Base-by-base conservation (phyloP, 2,797 vertebrate genomes). In the Hephaestus fuliginosus region DNA sequence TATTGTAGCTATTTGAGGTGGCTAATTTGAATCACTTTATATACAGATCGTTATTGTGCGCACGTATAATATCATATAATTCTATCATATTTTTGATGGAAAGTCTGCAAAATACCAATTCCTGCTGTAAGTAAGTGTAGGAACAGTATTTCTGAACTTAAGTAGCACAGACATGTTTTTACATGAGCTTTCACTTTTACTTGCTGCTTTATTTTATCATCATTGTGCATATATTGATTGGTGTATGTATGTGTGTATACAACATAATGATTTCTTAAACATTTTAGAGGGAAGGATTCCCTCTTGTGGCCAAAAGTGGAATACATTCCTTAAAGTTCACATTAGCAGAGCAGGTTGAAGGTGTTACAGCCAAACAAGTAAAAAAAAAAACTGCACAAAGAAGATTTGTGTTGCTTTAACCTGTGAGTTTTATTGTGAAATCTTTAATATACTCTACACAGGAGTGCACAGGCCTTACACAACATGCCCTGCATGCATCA, bases 401-500 rank as follows among this genome's bases (percentile, higher is more conserved):
- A 28, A 30, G n/a, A 64, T n/a, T 51, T 10, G 13, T 30, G 64
- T 82, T 86, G 76, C 64, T 76, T 88, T 90, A 79, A 91, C 70
- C 53, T 74, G 70, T 78, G 85, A 86, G 20, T 91, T 95, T 95
- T 95, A 96, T 95, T 96, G 89, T 87, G 89, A 93, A 91, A 84
- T 72, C 36, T 61, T 74, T 70, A 80, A 81, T 33, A 72, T 86
- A 86, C 80, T 91, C 90, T 89, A 92, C 84, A 91, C 76, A 89
- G 79, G 81, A 90, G 87, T 90, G 86, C 79, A 92, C 88, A 95
- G 93, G 90, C 89, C 81, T 90, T 86, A 93, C 77, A 88, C 25
- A 93, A 94, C 95, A 95, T 95, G 95, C 88, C 94, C 95, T 91
- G 95, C 95, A 95, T 96, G 95, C 92, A 93, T 89, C 87, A 78